Base-by-base conservation (phyloP, 30 jellyfish, hydroid and myxozoan species). In the Nemopilema nomurai region DNA sequence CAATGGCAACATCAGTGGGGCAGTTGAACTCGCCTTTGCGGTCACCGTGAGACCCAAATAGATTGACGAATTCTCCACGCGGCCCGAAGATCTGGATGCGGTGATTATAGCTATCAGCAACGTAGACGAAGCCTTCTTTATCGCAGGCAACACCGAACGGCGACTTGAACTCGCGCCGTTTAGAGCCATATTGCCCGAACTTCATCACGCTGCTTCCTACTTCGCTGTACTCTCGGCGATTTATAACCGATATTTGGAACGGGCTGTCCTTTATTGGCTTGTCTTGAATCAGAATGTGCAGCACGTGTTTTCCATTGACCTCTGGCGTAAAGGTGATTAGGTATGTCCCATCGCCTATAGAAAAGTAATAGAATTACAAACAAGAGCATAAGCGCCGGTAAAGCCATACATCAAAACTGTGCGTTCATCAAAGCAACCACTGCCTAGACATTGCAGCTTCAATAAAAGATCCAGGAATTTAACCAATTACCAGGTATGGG, bases 131-230 rank as follows among this genome's bases (percentile, higher is more conserved):
- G 32, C 99, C 99, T 50, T 95, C 99, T 51, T 74, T 74, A 86
- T 95, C 99, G 80, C 99, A 90, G 17, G 97, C 99, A 49, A 95
- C 97, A 21, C 99, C 99, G 84, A 95, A 89, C 20, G 99, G 99
- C 17, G 99, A 95, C 87, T 95, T 95, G 87, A 95, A 95, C 71
- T 95, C 99, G 25, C 96, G 85, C 27, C 96, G 76, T 63, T 90
- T 95, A 18, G 99, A 89, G 26, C 99, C 99, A 64, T 95, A 95
- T 80, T 89, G 97, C 24, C 99, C 99, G 71, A 95, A 95, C 92
- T 89, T 93, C 91, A 93, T 83, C 75, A 93, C 81, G 66, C 97
- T 88, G 67, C 94, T 77, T 77, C 98, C 98, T 29, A 93, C 98
- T 76, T 95, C 99, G 53, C 83, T 85, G 88, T 95, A 95, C 67